Evolutionary conservation across 2,888 invertebrate species (phyloP).

Genomic region (Rotaria sp.): DNA sequence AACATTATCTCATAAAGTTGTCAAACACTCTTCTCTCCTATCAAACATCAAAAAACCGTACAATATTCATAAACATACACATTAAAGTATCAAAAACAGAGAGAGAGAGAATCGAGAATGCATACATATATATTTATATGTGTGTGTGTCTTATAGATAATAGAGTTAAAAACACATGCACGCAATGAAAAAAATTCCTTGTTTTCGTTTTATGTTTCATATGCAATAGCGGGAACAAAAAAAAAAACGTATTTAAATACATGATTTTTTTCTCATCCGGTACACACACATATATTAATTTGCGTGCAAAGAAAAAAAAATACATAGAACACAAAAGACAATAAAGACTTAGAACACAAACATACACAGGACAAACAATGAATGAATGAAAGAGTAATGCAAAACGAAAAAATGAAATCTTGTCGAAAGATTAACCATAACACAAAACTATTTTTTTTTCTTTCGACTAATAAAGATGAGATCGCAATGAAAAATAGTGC

Average conservation of each 20-base stretch:
- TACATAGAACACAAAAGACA: not conserved
- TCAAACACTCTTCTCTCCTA: not conserved
- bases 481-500: not conserved
- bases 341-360: not conserved
- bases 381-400: not conserved
- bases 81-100: not conserved
- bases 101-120: not conserved
- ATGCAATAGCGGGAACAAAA: not conserved
- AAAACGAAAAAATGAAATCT: not conserved
- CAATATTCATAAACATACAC: not conserved
- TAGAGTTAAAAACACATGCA: not conserved
- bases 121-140: not conserved
- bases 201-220: not conserved
- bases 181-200: not conserved
- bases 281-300: not conserved
- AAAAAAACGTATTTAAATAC: not conserved
- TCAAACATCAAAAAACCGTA: not conserved
- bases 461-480: not conserved
- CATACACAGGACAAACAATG: not conserved
- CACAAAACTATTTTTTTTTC: not conserved
- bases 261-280: not conserved
- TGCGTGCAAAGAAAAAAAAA: constrained; percentile 5
- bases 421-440: not conserved
- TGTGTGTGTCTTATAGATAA: not conserved
- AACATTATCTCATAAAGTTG: not conserved